These are phyloP conservation scores for Sorex maritimensis DNA, from an alignment of 2,797 vertebrate genomes.

Conservation along the genomic window DNA sequence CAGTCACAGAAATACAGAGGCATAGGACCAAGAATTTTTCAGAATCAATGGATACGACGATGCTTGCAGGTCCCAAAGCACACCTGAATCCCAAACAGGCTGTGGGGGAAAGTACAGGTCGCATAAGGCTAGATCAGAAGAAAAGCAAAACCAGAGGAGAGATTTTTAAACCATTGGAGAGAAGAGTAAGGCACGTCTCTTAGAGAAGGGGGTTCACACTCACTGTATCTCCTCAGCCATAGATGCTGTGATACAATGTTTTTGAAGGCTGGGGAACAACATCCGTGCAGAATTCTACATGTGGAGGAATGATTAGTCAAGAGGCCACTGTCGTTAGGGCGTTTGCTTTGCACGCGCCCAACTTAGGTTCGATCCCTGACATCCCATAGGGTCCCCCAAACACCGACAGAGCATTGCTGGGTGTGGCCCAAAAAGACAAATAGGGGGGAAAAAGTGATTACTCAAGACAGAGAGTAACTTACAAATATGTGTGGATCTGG, in stretches of 20 bases:
- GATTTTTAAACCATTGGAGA: not conserved
- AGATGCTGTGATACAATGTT: not conserved
- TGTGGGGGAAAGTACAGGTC: not conserved
- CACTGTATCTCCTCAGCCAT: no score
- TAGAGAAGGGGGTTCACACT: not conserved
- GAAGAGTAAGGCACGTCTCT: not conserved
- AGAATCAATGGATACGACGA: not conserved
- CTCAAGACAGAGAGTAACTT: not conserved
- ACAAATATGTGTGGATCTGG: conserved; percentile 35
- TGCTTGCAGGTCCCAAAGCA: conserved; percentile 1
- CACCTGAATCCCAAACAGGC: not conserved
- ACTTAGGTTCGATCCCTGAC: no score
- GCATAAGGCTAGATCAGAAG: not conserved
- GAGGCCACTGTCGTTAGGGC: not conserved
- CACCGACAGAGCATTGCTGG: no score
- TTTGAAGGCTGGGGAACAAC: not conserved
- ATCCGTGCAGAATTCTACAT: not conserved
- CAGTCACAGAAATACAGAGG: not conserved
- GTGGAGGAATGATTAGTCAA: not conserved
- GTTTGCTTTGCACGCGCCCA: no score
- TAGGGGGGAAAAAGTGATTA: not conserved
- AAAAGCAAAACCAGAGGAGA: not conserved
- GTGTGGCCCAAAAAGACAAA: no score
- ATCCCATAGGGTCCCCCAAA: no score
- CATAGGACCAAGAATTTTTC: not conserved